Evolutionary conservation across 1,140 invertebrate genomes (phyloP).

Genomic region (Drosophila micromelanica): DNA sequence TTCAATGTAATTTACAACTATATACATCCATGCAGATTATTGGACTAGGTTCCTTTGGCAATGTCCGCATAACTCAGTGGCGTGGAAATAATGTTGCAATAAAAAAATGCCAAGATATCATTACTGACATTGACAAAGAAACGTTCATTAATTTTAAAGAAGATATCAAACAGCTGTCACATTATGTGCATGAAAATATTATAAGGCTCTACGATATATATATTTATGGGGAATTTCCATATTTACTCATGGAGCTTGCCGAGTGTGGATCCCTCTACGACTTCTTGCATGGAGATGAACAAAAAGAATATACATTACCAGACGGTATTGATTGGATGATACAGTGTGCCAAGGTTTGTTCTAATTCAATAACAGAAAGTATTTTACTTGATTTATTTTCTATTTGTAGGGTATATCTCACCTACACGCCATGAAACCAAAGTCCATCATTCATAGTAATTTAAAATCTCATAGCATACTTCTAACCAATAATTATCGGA

Average conservation of each 20-base stretch:
- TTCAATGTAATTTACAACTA: too few species aligned
- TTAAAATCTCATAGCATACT: not conserved
- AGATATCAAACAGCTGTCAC: not conserved
- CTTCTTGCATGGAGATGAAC: not conserved
- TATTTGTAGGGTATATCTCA: conserved; percentile 1
- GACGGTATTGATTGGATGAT: conserved; percentile 1
- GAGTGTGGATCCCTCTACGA: conserved; percentile 2
- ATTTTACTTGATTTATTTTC: not conserved
- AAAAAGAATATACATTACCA: not conserved
- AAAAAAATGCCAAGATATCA: too few species aligned
- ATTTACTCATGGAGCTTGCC: not conserved
- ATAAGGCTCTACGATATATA: not conserved
- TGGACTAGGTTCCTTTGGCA: too few species aligned
- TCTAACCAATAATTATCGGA: not conserved
- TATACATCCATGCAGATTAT: too few species aligned
- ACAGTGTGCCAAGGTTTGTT: conserved; percentile 1
- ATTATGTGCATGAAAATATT: not conserved
- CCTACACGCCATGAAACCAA: not conserved
- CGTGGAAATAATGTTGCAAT: too few species aligned
- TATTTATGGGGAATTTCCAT: not conserved
- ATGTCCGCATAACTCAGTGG: too few species aligned
- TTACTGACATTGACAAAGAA: too few species aligned
- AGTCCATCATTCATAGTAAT: not conserved
- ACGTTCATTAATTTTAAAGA: too few species aligned
- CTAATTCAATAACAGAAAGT: not conserved